Base-by-base conservation (phyloP, 30 jellyfish, hydroid and myxozoan species). In the Hydractinia echinata region DNA sequence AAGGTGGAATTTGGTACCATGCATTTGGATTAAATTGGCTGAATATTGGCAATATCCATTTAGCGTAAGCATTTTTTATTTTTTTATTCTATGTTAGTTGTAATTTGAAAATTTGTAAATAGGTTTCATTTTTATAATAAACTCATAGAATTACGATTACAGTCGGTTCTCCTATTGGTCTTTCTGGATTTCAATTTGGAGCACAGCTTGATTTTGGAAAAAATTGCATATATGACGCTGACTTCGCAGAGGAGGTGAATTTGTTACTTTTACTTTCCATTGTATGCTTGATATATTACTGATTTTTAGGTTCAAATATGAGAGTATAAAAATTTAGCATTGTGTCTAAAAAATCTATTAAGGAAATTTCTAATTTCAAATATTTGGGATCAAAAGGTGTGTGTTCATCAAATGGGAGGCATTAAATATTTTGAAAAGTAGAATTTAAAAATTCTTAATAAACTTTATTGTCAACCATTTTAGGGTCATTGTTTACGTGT, bases 11-110 rank as follows among this genome's bases (percentile, higher is more conserved):
- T 95, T 93, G 99, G 99, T 82, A 95, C 53, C 95, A 88, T 52
- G 99, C 99, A 50, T 93, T 93, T 77, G 99, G 99, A 5, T 72
- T 88, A 44, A 54, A 77, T 48, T 93, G 99, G 99, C 69, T 93
- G 20, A 89, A 94, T n/a, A 80, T 93, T 61, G 99, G 99, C 53
- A 93, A 93, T 73, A 93, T 93, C 51, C 87, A 76, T 67, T 72
- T 93, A 14, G 96, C 92, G 99, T 93, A 55, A 71, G 96, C 81
- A 51, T 10, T 20, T 4, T 49, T 69, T 16, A 7, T 20, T 19
- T 79, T 77, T 18, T 15, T 13, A 58, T 58, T 58, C 69, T 11
- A 13, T 58, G 15, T 58, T 16, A 58, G 19, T 16, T 58, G 69
- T 58, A 11, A 11, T 58, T 58, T 1, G 19, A 58, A 16, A 58